A percentile compares a stretch with the other conserved stretches of the same genome.
These are phyloP conservation scores for Drosophila mayaguana DNA, from an alignment of 2,888 invertebrate genomes.

Conservation along the genomic window DNA sequence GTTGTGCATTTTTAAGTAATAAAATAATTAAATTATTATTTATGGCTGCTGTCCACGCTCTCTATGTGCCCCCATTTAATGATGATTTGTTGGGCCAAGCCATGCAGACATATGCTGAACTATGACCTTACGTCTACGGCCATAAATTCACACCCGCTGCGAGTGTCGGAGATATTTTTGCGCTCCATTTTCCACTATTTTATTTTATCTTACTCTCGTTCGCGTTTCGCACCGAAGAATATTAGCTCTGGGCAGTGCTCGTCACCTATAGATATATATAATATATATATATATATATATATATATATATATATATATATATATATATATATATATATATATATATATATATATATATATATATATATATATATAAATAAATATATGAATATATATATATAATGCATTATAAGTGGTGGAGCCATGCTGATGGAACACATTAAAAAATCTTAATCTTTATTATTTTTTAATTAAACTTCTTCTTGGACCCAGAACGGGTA, in stretches of 20 bases:
- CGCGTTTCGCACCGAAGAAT: not conserved
- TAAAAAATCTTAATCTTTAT: slow-evolving; percentile 1
- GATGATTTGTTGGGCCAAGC: slow-evolving; percentile 56
- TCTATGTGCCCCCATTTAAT: slow-evolving; percentile 50
- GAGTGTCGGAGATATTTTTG: slow-evolving; percentile 20
- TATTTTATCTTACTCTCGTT: not conserved
- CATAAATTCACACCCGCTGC: slow-evolving; percentile 53
- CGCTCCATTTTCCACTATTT: slow-evolving; percentile 7
- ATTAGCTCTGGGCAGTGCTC: not conserved
- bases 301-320: no score
- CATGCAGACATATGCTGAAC: slow-evolving; percentile 64
- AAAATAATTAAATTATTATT: slow-evolving; percentile 80
- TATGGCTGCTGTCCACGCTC: slow-evolving; percentile 45
- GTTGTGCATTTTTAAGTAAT: slow-evolving; percentile 74
- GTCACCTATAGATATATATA: not conserved
- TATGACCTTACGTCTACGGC: slow-evolving; percentile 47
- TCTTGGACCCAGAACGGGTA: not conserved
- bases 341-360: not conserved
- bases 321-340: no score
- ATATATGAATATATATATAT: no score
- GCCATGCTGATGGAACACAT: not conserved
- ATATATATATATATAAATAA: not conserved
- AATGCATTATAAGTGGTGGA: not conserved
- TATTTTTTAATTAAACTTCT: slow-evolving; percentile 1
- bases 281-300: not conserved